Percentiles rank a stretch among this genome's conserved stretches.
phyloP scores from a whole-genome alignment of 2,113 vertebrate species.

The Antechinus stuartii region DNA sequence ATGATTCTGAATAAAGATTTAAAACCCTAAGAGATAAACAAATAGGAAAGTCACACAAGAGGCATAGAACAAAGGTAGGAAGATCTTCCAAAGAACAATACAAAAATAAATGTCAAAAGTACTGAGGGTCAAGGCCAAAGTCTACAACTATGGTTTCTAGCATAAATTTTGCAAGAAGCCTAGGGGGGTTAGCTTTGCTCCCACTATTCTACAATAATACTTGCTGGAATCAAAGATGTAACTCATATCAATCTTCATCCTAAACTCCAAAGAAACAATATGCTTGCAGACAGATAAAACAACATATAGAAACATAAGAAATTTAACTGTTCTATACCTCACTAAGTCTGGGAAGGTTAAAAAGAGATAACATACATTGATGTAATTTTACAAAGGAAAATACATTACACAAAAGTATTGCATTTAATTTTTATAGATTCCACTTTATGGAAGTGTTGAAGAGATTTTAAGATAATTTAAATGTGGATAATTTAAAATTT shows the following conservation, averaged over 20 bases:
- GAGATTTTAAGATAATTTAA: conserved; percentile 10
- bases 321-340: too few species aligned
- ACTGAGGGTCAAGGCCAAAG: not conserved
- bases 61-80: not conserved
- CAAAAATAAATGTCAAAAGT: not conserved
- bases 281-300: not conserved
- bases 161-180: not conserved
- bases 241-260: not conserved
- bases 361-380: not conserved
- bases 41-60: not conserved
- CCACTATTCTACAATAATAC: not conserved
- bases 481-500: not conserved
- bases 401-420: not conserved
- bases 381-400: not conserved
- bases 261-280: not conserved
- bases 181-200: not conserved
- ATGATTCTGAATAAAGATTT: not conserved
- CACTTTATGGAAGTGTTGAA: not conserved
- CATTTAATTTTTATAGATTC: not conserved
- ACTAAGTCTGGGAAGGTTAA: not conserved
- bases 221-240: not conserved
- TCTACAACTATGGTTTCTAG: not conserved
- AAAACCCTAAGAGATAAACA: not conserved
- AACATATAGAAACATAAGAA: not conserved
- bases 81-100: not conserved